Evolutionary conservation across 2,888 invertebrate species (phyloP), one percentile per base, ranked within the genome.

Genomic region (Endomychus coccineus): DNA sequence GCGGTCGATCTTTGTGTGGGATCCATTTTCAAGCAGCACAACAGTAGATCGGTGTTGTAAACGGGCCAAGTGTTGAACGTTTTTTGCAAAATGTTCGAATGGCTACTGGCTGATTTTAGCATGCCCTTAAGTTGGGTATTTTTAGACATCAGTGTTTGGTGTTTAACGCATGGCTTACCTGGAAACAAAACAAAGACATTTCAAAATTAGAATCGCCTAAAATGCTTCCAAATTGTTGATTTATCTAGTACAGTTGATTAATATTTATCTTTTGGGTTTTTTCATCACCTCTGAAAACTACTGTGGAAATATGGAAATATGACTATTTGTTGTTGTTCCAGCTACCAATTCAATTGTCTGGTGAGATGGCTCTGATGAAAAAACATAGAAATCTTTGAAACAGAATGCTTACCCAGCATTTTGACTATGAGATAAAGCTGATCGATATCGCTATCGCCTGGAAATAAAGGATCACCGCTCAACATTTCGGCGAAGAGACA

Each of bases 381-480:
- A 2, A n/a, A 10, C 3, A 13, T n/a, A 11, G 3, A 27, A 5
- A 4, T 3, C 10, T 21, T 29, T 10, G 11, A 7, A 22, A 25
- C n/a, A 17, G 15, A 17, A 24, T 11, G 4, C 71, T 67, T 49
- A 78, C 88, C 90, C 42, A 89, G 72, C 55, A 79, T 73, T 64
- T 80, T 82, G 22, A 83, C 81, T 44, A 90, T 89, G 44, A 83
- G 76, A 50, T 81, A 85, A 1, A 91, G 71, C 56, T 90, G 90
- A 60, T 91, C 91, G 35, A 90, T 83, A 61, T 91, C 90, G 1
- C 88, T 88, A 54, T 90, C 87, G 0, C 90, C 90, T 0, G 90
- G 88, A 64, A 89, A 89, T 32, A 90, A 62, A 0, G 90, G 87
- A 52, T 87, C 85, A 0, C 88, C 88, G 0, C 81, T 84, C 66